Evolutionary conservation across 1,140 invertebrate species (phyloP).

Genomic region (Rhopalosiphum padi): DNA sequence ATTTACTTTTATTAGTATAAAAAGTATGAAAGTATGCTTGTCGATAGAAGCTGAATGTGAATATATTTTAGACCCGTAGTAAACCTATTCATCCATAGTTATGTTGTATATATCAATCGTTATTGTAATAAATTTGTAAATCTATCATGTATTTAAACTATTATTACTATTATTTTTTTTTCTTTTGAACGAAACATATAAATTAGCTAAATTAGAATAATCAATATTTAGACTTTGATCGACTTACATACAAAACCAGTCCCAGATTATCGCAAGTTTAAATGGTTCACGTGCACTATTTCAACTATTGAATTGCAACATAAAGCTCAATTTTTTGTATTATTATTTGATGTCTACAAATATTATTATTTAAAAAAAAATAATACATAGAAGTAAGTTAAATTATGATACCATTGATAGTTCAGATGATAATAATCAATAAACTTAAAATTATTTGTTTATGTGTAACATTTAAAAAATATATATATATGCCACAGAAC

Average conservation of each 20-base stretch:
- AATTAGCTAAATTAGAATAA: neutral
- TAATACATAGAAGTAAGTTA: neutral
- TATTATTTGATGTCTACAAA: neutral
- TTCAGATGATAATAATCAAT: neutral
- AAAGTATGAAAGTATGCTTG: neutral
- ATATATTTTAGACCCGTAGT: neutral
- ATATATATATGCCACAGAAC: neutral
- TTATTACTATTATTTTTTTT: no score
- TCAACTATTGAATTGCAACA: neutral
- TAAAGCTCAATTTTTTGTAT: neutral
- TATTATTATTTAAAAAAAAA: neutral
- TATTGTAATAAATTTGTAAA: neutral
- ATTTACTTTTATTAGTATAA: neutral
- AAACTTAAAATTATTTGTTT: neutral
- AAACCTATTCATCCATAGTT: neutral
- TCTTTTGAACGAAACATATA: neutral
- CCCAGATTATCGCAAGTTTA: neutral
- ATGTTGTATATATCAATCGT: neutral
- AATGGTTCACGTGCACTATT: neutral
- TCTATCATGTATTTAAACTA: neutral
- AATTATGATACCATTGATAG: neutral
- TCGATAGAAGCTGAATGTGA: neutral
- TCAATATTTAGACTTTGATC: neutral
- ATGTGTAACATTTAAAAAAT: neutral
- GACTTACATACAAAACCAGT: neutral